Conservation (phyloP, 1,140 invertebrate genomes). For the Contarinia nasturtii region DNA sequence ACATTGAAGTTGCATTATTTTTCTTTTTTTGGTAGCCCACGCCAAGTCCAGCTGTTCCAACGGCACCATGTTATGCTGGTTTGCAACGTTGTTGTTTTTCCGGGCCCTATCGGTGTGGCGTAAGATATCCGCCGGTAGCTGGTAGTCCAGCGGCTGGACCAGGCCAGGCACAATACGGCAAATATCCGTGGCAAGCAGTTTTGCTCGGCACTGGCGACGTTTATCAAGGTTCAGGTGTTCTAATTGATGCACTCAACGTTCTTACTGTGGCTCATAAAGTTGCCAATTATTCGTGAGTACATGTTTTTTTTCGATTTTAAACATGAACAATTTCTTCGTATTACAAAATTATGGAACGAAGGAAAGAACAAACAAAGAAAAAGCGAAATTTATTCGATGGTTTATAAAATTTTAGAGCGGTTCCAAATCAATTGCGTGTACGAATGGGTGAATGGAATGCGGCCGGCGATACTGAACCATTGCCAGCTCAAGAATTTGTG, state of each 20-base stretch:
- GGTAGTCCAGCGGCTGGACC: slow-evolving; percentile 8
- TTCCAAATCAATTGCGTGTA: slow-evolving; percentile 25
- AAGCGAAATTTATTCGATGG: background rate
- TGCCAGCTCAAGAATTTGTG: slow-evolving; percentile 36
- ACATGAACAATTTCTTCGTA: background rate
- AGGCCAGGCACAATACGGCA: slow-evolving; percentile 17
- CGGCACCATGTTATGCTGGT: slow-evolving; percentile 13
- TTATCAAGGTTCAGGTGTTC: slow-evolving; percentile 45
- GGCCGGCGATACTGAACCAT: slow-evolving; percentile 32
- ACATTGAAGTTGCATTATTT: slow-evolving; percentile 1
- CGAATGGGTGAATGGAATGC: slow-evolving; percentile 51
- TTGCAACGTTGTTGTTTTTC: slow-evolving; percentile 16
- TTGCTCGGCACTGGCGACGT: slow-evolving; percentile 27
- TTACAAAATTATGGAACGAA: too few species aligned
- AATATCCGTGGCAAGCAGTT: slow-evolving; percentile 24
- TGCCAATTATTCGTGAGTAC: slow-evolving; percentile 34
- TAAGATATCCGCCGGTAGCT: slow-evolving; percentile 14
- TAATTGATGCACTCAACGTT: slow-evolving; percentile 39
- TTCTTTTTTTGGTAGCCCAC: background rate
- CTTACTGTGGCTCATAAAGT: slow-evolving; percentile 50
- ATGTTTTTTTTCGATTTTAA: too few species aligned
- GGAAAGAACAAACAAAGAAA: background rate
- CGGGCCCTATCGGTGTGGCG: slow-evolving; percentile 18
- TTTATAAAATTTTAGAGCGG: background rate
- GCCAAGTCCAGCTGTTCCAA: slow-evolving; percentile 1